Base-by-base conservation (phyloP, 37 sponge, comb jelly and placozoan species). In the Beroe forskalii region DNA sequence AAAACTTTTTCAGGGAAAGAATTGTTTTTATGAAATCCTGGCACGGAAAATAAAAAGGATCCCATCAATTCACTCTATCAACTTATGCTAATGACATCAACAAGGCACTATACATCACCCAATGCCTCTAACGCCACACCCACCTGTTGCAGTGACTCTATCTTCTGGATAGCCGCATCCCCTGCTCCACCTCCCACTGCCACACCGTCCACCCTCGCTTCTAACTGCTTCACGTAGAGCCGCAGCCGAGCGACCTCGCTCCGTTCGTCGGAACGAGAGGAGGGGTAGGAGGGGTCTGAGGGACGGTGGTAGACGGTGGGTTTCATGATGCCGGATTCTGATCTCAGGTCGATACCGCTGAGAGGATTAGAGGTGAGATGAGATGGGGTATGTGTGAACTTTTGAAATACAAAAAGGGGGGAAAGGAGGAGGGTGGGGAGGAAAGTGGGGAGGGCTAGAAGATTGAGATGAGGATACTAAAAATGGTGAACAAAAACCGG, bases 271-370 rank as follows among this genome's bases (percentile, higher is more conserved):
- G 55, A 6, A 6, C 6, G 12, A 48, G 55, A 17, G 12, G 12
- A 12, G 55, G 6, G 12, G 6, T 12, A 6, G 55, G 12, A 6
- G 12, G 55, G 55, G 12, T 48, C 55, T 6, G 55, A 48, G 12
- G 55, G 6, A 12, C 55, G 55, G 55, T 48, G 55, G 55, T 48
- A 48, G 28, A 19, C 9, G 38, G 33, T 2, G 22, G 86, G 86
- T 43, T 44, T 41, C 55, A 43, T 43, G 8, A 80, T 37, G 27
- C 86, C 86, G 24, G 86, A 33, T 27, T 80, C 86, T n/a, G 86
- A 80, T 80, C 86, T 41, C 3, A 44, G 39, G 86, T 80, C 86
- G 22, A 80, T 80, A 38, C 86, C 86, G 30, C 86, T 80, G 86
- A 33, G 55, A 25, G 55, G 55, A 41, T 12, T 25, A 48, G 12